phyloP scores from a whole-genome alignment of 1,140 invertebrate species.

The Sinonovacula constricta region DNA sequence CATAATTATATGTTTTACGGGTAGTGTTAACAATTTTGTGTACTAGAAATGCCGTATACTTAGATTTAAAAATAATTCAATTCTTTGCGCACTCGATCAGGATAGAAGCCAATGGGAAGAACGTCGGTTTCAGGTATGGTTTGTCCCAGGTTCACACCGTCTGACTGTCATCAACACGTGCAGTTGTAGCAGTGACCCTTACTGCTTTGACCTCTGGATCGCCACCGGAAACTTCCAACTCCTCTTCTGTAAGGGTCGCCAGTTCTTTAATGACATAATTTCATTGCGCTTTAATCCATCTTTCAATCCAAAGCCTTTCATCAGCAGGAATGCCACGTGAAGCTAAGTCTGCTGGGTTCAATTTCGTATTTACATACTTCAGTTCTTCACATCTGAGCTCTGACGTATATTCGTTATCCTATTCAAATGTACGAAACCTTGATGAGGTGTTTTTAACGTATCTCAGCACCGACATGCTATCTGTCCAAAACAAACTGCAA shows the following conservation, averaged over 20 bases:
- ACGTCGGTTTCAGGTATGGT: no score
- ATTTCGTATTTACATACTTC: slow-evolving; percentile 29
- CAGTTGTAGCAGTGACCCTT: not conserved
- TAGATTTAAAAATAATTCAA: no score
- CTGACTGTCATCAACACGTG: no score
- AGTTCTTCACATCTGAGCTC: not conserved
- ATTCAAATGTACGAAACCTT: slow-evolving; percentile 45
- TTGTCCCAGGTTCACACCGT: no score
- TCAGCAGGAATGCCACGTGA: not conserved
- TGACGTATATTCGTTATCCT: slow-evolving; percentile 12
- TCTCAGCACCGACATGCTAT: slow-evolving; percentile 31
- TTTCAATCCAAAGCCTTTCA: not conserved
- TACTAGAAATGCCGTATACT: no score
- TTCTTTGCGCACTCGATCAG: no score
- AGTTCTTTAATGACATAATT: not conserved
- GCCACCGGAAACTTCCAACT: not conserved
- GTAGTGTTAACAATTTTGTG: no score
- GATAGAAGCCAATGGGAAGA: no score
- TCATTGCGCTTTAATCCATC: slow-evolving; percentile 31
- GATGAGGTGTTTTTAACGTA: slow-evolving; percentile 45
- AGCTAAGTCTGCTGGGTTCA: slow-evolving; percentile 1
- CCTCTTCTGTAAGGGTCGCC: not conserved
- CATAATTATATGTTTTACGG: no score
- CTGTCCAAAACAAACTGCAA: slow-evolving; percentile 32
- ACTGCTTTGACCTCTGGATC: slow-evolving; percentile 37